Base-by-base conservation (phyloP, 2,113 vertebrate genomes). In the Gyps fulvus region DNA sequence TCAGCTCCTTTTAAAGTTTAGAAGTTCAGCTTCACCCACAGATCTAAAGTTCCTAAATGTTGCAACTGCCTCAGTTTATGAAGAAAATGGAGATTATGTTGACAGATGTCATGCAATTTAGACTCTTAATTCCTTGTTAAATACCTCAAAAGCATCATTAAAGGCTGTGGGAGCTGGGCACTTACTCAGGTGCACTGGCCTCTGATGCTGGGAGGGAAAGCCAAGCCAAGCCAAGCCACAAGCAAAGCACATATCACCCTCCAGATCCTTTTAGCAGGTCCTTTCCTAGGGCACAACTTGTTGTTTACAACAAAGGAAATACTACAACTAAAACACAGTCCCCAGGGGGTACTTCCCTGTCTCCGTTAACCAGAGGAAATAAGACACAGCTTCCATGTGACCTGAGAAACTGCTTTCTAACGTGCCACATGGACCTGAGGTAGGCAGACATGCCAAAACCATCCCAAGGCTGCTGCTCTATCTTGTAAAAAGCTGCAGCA, bases 291-390 rank as follows among this genome's bases (percentile, higher is more conserved):
- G 72, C 90, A 95, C 50, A 87, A 40, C 29, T 86, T 86, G n/a
- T 89, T 96, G 92, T 97, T 96, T 96, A 95, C 92, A 94, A 81
- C 52, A 95, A 74, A 96, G 96, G 94, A 97, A 97, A 81, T 67
- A 67, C 4, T 94, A 90, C 52, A 91, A 29, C 59, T 82, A 31
- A 84, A 87, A 90, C 45, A 34, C 5, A 3, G 81, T 93, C 86
- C 88, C 91, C 70, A 59, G 92, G 93, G 95, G 72, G 40, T 55
- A 59, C 76, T 93, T 96, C 71, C 47, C 72, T 78, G 79, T 80
- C 72, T 87, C 71, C 0, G 0, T 58, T 71, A 87, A 59, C 47
- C 0, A 0, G 83, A 87, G 73, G 92, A 97, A 95, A 69, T 55
- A 47, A 38, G 94, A 78, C 94, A 96, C 76, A 71, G 86, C 80